Evolutionary conservation across 2,888 invertebrate species (phyloP).

Genomic region (Linyphia triangularis): DNA sequence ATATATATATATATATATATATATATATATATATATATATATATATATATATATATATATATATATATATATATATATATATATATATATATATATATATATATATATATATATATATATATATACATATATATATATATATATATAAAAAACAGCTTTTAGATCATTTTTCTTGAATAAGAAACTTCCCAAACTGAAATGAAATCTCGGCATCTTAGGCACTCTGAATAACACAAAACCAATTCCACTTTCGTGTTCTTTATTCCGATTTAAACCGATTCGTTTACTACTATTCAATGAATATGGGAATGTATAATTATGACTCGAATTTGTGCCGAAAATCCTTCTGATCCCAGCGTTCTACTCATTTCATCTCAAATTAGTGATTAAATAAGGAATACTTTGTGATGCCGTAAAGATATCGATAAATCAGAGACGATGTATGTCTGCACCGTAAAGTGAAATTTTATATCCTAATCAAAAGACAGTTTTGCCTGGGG

Average conservation of each 20-base stretch:
- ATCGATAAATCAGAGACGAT: conserved; percentile 23
- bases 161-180: no score
- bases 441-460: conserved; percentile 31
- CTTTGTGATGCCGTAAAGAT: conserved; percentile 17
- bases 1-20: no score
- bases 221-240: background rate
- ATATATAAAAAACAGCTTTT: no score
- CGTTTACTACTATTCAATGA: background rate
- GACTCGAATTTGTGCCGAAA: background rate
- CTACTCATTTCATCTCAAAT: background rate
- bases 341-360: background rate
- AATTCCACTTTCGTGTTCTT: background rate
- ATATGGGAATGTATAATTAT: background rate
- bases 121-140: no score
- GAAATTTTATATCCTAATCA: conserved; percentile 54
- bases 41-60: no score
- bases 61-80: no score
- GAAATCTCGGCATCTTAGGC: background rate
- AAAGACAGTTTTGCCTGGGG: conserved; percentile 37
- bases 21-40: no score
- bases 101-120: no score
- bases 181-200: no score
- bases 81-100: no score
- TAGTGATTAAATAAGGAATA: background rate
- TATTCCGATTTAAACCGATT: background rate